These are phyloP conservation scores for Berghia stephanieae DNA, from an alignment of 1,140 invertebrate species.

Conservation along the genomic window DNA sequence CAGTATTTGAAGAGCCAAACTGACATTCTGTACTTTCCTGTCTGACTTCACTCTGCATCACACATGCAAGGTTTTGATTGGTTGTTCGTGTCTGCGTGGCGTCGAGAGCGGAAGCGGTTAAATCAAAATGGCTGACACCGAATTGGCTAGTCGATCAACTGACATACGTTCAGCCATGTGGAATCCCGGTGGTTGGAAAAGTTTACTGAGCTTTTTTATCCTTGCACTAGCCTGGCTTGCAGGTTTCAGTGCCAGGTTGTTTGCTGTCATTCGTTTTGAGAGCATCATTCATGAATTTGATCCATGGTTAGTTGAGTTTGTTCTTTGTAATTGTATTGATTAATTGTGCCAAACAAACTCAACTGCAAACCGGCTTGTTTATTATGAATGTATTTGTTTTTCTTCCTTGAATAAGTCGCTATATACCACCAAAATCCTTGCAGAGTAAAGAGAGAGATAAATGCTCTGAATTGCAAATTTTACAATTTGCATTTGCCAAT, in stretches of 20 bases:
- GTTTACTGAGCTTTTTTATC: constrained; percentile 78
- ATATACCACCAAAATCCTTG: too few species aligned
- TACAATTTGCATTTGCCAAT: too few species aligned
- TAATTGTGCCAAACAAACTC: constrained; percentile 9
- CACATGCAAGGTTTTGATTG: constrained; percentile 56
- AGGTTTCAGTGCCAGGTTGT: constrained; percentile 95
- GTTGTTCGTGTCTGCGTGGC: constrained; percentile 46
- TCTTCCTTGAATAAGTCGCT: too few species aligned
- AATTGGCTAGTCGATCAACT: constrained; percentile 52
- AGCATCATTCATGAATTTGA: constrained; percentile 99
- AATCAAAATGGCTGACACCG: constrained; percentile 63
- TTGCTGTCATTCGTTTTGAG: constrained; percentile 99
- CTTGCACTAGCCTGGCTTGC: constrained; percentile 94
- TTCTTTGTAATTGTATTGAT: too few species aligned
- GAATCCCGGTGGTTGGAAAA: constrained; percentile 71
- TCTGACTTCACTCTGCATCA: not conserved
- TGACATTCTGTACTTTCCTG: not conserved
- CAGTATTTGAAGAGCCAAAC: not conserved
- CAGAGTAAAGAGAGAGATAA: too few species aligned
- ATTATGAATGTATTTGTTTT: too few species aligned
- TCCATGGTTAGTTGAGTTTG: constrained; percentile 84
- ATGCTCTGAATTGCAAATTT: too few species aligned
- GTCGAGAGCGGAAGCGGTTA: constrained; percentile 38
- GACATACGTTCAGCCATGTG: constrained; percentile 61
- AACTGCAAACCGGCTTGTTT: constrained; percentile 44